Evolutionary conservation across 2,113 vertebrate genomes (phyloP), one percentile per base, ranked within the genome.

Genomic region (Himantopus leucocephalus): DNA sequence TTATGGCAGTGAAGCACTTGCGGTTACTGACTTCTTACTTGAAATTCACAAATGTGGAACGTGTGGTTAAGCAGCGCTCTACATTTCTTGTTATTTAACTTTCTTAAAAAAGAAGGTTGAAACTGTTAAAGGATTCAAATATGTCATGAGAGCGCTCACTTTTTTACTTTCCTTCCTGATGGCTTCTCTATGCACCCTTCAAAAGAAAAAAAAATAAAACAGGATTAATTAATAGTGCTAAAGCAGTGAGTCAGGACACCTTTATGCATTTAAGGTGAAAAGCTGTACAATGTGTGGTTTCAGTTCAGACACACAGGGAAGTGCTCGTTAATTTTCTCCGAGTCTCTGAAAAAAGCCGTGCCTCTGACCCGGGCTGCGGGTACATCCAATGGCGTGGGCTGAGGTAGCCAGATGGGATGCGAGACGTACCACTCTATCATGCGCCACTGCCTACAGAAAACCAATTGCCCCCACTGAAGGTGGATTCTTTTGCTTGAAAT

Each of bases 381-480:
- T 27, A 14, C 7, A 12, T 37, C 47, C 43, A 41, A 0, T 13
- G 53, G 53, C 52, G 76, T 45, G 17, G 43, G 29, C n/a, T 56
- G 84, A 74, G 72, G 18, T 27, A 56, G 22, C 19, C 74, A 26
- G 52, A 10, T 32, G 53, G 12, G 62, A 10, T 63, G 14, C 52
- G 15, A 18, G 34, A 34, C 18, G 1, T 32, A 5, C 18, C 14
- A 2, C n/a, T 41, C 15, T 26, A 8, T 52, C 1, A 0, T 23
- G 22, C 81, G 13, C 43, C 41, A 18, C 60, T 67, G 66, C 43
- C 63, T 48, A 5, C 24, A 50, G 37, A 68, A 63, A 71, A 21
- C 22, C 10, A 9, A 58, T 79, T 72, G 10, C 19, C 14, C 43
- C 30, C 10, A 37, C 7, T 52, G 43, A 68, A 59, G 19, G 14